Base-by-base conservation (phyloP, 1,140 invertebrate species). In the Armadillidium nasatum region DNA sequence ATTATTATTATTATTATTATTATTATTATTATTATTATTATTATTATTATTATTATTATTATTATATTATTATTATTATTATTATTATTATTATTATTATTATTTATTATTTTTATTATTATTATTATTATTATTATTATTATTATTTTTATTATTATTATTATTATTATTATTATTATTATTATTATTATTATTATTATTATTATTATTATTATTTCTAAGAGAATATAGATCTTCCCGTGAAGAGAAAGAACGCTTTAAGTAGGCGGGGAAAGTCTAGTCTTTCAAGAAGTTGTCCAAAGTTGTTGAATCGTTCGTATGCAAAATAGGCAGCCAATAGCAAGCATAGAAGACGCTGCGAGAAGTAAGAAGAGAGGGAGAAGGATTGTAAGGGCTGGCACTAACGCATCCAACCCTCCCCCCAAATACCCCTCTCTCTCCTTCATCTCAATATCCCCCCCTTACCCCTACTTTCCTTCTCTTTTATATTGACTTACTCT, bases 241-340 rank as follows among this genome's bases (percentile, higher is more conserved):
- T 33, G 33, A 33, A 3, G 33, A 1, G 33, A 33, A 33, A 6
- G 2, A 6, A 33, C 1, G 33, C 33, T 33, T 33, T 33, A 60
- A 60, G 50, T 60, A 60, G 50, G 50, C 50, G 50, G 50, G 19
- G 50, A 60, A 60, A 60, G 50, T 2, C 6, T 33, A 1, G 33
- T 33, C 33, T 33, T 33, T 33, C 33, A 33, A 33, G 6, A 33
- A 33, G 1, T 33, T 33, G 33, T 33, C 50, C 11, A 60, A 60
- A 60, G 11, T 19, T 60, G 50, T 60, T 13, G 19, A 7, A 60
- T 19, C 50, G 11, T 60, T 7, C 50, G 50, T 60, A 60, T 60
- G 50, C 50, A 60, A 60, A 60, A 60, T 60, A 60, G 50, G 11
- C 50, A 60, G 50, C 50, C 50, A 60, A 60, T 60, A 7, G 50